These are phyloP conservation scores for Yponomeuta sedellus DNA, from an alignment of 2,888 invertebrate genomes.

Conservation along the genomic window DNA sequence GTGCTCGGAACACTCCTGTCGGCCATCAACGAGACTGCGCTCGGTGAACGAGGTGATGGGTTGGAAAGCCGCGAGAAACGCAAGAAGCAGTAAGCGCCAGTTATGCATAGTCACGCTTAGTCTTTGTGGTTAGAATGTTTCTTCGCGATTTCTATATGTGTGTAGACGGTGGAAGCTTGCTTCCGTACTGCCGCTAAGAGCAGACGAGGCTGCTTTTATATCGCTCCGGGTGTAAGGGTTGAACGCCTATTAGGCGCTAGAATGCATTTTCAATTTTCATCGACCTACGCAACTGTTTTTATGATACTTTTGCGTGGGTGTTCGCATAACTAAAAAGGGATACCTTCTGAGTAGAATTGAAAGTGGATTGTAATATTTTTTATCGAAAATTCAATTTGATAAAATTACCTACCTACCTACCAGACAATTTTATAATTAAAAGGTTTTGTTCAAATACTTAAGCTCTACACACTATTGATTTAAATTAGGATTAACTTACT, in stretches of 20 bases:
- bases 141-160: slow-evolving; percentile 36
- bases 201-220: slow-evolving; percentile 47
- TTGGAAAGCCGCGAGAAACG: slow-evolving; percentile 55
- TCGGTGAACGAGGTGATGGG: slow-evolving; percentile 51
- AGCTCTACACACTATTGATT: too few species aligned
- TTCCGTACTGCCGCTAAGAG: slow-evolving; percentile 49
- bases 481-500: too few species aligned
- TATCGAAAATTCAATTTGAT: neutral
- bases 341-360: neutral
- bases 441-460: too few species aligned
- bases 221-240: slow-evolving; percentile 35
- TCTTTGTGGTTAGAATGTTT: slow-evolving; percentile 30
- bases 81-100: slow-evolving; percentile 65
- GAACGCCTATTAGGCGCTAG: slow-evolving; percentile 64
- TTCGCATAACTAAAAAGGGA: slow-evolving; percentile 18
- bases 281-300: slow-evolving; percentile 41
- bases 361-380: neutral
- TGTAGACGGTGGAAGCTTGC: slow-evolving; percentile 48
- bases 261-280: slow-evolving; percentile 64
- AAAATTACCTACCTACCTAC: too few species aligned
- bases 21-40: slow-evolving; percentile 58
- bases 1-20: slow-evolving; percentile 45
- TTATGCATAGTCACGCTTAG: slow-evolving; percentile 66
- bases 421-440: too few species aligned
- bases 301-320: slow-evolving; percentile 29